Percentiles rank a stretch among this genome's conserved stretches.
Conservation (phyloP, 2,113 vertebrate species). For the Cichladusa arquata region DNA sequence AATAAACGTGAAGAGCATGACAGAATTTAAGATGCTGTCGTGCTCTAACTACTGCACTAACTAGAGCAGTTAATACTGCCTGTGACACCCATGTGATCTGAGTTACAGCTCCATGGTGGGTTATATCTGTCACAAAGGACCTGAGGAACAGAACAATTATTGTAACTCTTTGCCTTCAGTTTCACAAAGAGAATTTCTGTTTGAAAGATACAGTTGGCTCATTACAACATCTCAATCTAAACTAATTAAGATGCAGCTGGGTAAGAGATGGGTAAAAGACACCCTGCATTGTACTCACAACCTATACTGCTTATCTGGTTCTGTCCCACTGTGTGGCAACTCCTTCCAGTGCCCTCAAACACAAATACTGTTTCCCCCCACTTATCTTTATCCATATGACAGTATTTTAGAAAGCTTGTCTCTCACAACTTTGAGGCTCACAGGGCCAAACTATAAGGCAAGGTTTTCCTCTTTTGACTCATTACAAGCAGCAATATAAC, state of each 20-base stretch:
- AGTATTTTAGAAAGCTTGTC: not conserved
- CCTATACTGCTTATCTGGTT: not conserved
- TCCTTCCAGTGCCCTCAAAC: not conserved
- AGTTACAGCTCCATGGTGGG: not conserved
- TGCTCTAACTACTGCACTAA: not conserved
- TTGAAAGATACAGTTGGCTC: not conserved
- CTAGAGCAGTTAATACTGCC: not conserved
- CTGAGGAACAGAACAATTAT: not conserved
- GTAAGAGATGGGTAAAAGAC: not conserved
- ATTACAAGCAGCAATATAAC: not conserved
- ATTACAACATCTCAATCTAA: not conserved
- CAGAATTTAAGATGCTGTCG: not conserved
- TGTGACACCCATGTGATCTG: not conserved
- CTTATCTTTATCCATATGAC: not conserved
- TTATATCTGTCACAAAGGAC: not conserved
- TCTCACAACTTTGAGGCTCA: not conserved
- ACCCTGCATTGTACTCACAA: not conserved
- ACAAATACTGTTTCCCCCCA: not conserved
- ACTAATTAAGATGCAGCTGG: not conserved
- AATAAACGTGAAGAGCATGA: constrained; percentile 32
- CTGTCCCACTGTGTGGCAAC: not conserved
- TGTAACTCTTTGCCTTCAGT: not conserved
- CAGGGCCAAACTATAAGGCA: not conserved
- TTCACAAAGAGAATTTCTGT: not conserved
- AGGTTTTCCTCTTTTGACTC: not conserved